Percentiles rank a stretch among this genome's conserved stretches.
Conservation (phyloP, 1,140 invertebrate species). For the Zaprionus africanus region DNA sequence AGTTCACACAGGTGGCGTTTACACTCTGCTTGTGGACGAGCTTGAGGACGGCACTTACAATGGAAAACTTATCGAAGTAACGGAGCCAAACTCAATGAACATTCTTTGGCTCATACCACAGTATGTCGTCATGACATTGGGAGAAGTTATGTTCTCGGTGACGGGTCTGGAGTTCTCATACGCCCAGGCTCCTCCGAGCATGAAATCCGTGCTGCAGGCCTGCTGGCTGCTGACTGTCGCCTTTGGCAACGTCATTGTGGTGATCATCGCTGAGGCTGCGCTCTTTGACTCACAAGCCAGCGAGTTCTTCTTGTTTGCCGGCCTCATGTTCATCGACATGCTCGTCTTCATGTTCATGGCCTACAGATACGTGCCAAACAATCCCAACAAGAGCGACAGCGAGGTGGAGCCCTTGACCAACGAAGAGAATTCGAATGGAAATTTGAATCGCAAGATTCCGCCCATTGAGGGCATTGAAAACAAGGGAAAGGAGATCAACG, state of each 20-base stretch:
- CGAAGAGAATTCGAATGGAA: neutral
- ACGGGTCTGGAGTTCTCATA: conserved; percentile 97
- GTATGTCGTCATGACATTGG: conserved; percentile 93
- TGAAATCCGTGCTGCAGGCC: conserved; percentile 96
- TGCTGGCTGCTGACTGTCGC: conserved; percentile 95
- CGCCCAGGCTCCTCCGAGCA: conserved; percentile 92
- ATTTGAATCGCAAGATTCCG: conserved; percentile 31
- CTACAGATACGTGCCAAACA: conserved; percentile 87
- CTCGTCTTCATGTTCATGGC: conserved; percentile 92
- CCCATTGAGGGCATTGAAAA: conserved; percentile 65
- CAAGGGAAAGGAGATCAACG: conserved; percentile 53
- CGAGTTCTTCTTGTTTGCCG: conserved; percentile 95
- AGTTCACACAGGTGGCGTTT: conserved; percentile 87
- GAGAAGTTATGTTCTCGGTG: conserved; percentile 94
- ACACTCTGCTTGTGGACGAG: conserved; percentile 85
- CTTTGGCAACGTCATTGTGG: conserved; percentile 95
- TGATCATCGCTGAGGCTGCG: conserved; percentile 89
- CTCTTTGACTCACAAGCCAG: conserved; percentile 85
- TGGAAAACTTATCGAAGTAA: conserved; percentile 82
- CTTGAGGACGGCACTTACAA: neutral
- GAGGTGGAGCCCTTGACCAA: conserved; percentile 60
- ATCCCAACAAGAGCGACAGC: conserved; percentile 45
- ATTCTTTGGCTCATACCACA: conserved; percentile 95
- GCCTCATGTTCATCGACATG: conserved; percentile 93
- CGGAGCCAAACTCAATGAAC: conserved; percentile 89